These are phyloP conservation scores for Sorex fumeus DNA, from an alignment of 2,113 vertebrate species.

Conservation along the genomic window DNA sequence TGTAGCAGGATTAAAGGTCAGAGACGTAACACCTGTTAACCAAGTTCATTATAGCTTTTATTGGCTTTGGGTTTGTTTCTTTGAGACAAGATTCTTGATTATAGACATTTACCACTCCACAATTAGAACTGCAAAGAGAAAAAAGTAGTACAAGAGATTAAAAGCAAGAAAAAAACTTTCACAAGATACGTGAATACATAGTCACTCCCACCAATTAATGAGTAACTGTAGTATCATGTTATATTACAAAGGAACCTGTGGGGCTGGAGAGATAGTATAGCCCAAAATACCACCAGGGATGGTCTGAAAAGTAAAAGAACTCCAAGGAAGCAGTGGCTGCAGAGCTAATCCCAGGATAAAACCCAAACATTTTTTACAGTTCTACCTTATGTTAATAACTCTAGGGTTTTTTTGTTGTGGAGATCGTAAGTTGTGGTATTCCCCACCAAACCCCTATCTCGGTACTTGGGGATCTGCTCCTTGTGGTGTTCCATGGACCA, in stretches of 20 bases:
- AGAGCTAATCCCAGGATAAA: background rate
- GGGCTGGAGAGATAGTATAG: background rate
- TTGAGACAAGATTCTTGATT: slow-evolving; percentile 92
- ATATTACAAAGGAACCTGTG: background rate
- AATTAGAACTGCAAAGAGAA: slow-evolving; percentile 88
- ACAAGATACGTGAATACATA: slow-evolving; percentile 6
- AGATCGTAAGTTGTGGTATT: too few relatives aligned
- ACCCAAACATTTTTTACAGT: background rate
- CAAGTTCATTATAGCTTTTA: slow-evolving; percentile 96
- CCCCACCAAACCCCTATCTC: too few relatives aligned
- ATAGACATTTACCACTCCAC: slow-evolving; percentile 98
- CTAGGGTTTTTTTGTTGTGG: background rate
- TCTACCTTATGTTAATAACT: background rate
- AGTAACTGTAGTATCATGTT: background rate
- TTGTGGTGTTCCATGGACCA: too few relatives aligned
- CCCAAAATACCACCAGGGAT: too few relatives aligned
- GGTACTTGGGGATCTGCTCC: too few relatives aligned
- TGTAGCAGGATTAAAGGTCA: slow-evolving; percentile 93
- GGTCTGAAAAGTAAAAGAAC: too few relatives aligned
- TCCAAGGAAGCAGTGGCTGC: background rate
- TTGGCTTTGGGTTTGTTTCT: slow-evolving; percentile 91
- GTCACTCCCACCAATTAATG: background rate
- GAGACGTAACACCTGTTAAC: slow-evolving; percentile 92
- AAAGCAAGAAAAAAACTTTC: slow-evolving; percentile 51
- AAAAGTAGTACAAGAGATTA: slow-evolving; percentile 52